Conservation (phyloP, 2,797 vertebrate genomes). For the Poecilia velifera region DNA sequence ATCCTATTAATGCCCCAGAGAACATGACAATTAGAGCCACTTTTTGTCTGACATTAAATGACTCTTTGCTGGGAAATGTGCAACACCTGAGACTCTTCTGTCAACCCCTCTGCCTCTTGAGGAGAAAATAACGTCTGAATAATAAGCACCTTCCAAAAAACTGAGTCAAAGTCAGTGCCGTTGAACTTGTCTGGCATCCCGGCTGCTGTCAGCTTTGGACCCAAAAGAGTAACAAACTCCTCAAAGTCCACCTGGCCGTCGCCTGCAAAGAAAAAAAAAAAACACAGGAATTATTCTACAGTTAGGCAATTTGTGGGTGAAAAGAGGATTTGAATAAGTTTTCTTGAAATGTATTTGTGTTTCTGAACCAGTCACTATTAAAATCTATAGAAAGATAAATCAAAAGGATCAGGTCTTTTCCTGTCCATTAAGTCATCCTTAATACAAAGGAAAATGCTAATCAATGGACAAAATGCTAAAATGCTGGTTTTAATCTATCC, state of each 20-base stretch:
- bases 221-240: slow-evolving; percentile 96
- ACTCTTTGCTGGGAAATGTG: slow-evolving; percentile 16
- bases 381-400: background rate
- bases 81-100: slow-evolving; percentile 1
- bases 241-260: slow-evolving; percentile 98
- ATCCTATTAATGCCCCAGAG: slow-evolving; percentile 23
- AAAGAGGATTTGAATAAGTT: background rate
- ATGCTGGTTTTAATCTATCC: background rate
- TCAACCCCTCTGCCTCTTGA: slow-evolving; percentile 35
- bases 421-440: background rate
- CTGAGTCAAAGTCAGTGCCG: slow-evolving; percentile 95
- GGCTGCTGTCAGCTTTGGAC: slow-evolving; percentile 94
- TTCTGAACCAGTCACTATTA: background rate
- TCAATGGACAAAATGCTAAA: background rate
- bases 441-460: background rate
- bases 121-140: slow-evolving; percentile 41
- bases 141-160: slow-evolving; percentile 94
- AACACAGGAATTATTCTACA: background rate
- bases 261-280: slow-evolving; percentile 74
- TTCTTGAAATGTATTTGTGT: background rate
- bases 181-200: slow-evolving; percentile 95
- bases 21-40: slow-evolving; percentile 39
- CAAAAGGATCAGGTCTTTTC: background rate
- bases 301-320: background rate
- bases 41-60: slow-evolving; percentile 30